These are phyloP conservation scores for Erythrolamprus reginae DNA, from an alignment of 2,113 vertebrate genomes.

Conservation along the genomic window DNA sequence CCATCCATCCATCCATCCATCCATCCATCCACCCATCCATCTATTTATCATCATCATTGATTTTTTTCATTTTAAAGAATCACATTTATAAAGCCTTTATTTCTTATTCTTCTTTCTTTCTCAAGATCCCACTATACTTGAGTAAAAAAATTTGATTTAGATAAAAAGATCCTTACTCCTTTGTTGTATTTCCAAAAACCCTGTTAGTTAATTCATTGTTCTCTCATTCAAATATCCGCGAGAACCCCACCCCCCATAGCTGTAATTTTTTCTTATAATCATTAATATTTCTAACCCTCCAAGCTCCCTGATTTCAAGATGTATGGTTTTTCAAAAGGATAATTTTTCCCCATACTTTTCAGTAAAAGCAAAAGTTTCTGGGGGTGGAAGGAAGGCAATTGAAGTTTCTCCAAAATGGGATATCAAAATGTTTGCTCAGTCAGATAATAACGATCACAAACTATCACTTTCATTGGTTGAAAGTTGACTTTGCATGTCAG, in stretches of 20 bases:
- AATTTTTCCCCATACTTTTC: background rate
- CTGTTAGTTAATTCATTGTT: background rate
- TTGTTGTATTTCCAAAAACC: background rate
- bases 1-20: too few species aligned
- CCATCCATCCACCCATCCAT: too few species aligned
- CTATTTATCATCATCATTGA: too few species aligned
- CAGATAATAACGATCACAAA: background rate
- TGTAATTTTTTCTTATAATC: background rate
- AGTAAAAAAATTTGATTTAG: background rate
- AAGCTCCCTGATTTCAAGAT: background rate
- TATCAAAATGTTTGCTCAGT: background rate
- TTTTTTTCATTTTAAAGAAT: background rate
- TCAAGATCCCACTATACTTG: background rate
- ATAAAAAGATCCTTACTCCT: background rate
- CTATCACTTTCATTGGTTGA: background rate
- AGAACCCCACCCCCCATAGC: background rate
- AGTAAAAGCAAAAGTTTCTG: background rate
- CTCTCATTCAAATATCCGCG: background rate
- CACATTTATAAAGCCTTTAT: background rate
- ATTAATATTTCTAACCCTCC: background rate
- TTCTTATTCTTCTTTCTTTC: background rate
- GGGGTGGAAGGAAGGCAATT: background rate
- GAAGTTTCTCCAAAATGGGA: background rate
- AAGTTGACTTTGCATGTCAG: background rate
- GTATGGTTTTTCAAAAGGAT: background rate